Base-by-base conservation (phyloP, 2,888 invertebrate genomes). In the Agrypnus murinus region DNA sequence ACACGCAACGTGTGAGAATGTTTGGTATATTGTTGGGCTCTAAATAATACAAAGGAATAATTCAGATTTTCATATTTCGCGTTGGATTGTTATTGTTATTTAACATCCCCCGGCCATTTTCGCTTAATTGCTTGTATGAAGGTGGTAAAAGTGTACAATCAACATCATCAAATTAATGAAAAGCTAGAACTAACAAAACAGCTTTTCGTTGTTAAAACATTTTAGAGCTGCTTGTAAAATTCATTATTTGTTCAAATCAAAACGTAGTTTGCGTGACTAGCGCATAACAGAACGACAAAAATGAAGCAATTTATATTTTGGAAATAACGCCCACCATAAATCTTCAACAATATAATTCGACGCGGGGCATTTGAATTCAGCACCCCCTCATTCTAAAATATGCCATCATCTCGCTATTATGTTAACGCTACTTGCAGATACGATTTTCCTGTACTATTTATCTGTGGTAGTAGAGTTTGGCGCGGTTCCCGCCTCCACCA, bases 391-490 rank as follows among this genome's bases (percentile, higher is more conserved):
- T n/a, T n/a, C 48, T 48, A 64, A 69, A 69, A 69, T 68, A 62
- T 68, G 68, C n/a, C n/a, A n/a, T 68, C 68, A 62, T 66, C 59
- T 66, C 36, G 43, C 68, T 43, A 68, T 60, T 62, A 68, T 60
- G 62, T 57, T 46, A 69, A 64, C 64, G 46, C 38, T 69, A 58
- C 63, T 69, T 69, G 58, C 69, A 69, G 69, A 69, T 63, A 63
- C 63, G 62, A n/a, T 69, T 48, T 68, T 60, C 60, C 53, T 50
- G 55, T 48, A n/a, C n/a, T n/a, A n/a, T n/a, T n/a, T n/a, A 43
- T 36, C 14, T 25, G 25, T 5, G 3, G 12, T 58, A 38, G 58
- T 58, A 38, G 58, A 63, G 57, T 40, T 69, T 38, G 45, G 43
- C 57, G 63, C 48, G 48, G 69, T 63, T 63, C 31, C 57, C 45